Base-by-base conservation (phyloP, 2,113 vertebrate species). In the Clinocottus analis region DNA sequence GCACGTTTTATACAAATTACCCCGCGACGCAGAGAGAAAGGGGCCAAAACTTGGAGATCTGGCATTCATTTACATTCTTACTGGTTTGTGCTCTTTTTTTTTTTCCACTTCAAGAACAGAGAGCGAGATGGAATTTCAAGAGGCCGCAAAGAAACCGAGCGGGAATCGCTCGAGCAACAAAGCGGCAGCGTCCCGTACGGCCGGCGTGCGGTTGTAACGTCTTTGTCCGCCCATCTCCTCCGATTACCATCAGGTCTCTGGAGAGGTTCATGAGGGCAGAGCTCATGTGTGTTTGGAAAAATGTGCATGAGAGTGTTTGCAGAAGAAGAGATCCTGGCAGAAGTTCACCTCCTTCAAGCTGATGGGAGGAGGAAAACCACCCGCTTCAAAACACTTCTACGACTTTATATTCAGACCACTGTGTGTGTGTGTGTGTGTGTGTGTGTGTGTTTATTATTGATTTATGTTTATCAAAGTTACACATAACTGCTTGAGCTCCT, bases 1-100 rank as follows among this genome's bases (percentile, higher is more conserved):
- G 31, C 14, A 78, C n/a, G n/a, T 75, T 86, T 80, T 85, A n/a
- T 72, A 79, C 72, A 79, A 82, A 90, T 87, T 66, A 87, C 75
- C 83, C 76, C 35, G 47, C 43, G 68, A 83, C 51, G 45, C 17
- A 73, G 56, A 67, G 64, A 66, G 49, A 67, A 66, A 66, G 49
- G 67, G 75, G 77, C 71, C 53, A 88, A 67, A 71, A 71, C 64
- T 77, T 37, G 68, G 51, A 77, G 77, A 90, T 88, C 93, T 92
- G 90, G 90, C 63, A 87, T 89, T 90, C 64, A 91, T 91, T 92
- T 91, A 90, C 90, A 91, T 91, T 92, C 86, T 93, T 88, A 76
- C 77, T 87, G 77, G 68, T 91, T 85, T 83, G n/a, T 55, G 78
- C 75, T 41, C 78, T 62, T 77, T 75, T 21, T 59, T 37, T 61